Conservation (phyloP, 2,797 vertebrate genomes). For the Phrynocephalus guinanensis region DNA sequence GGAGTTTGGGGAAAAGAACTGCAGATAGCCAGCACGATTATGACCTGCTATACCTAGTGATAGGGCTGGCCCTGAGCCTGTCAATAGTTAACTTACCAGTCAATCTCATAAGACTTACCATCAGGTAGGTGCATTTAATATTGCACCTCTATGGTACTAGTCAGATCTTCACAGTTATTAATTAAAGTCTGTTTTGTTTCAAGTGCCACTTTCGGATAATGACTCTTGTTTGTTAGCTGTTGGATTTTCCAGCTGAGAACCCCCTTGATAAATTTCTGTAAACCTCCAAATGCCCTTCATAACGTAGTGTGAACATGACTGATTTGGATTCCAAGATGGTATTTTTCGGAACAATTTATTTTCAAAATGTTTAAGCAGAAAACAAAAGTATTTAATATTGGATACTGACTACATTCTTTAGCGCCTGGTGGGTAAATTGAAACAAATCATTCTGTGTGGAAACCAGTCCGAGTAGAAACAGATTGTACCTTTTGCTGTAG, state of each 20-base stretch:
- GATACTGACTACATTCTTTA: neutral
- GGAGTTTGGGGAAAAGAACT: neutral
- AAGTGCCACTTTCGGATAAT: neutral
- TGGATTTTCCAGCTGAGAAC: neutral
- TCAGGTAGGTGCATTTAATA: neutral
- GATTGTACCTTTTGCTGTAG: constrained; percentile 25
- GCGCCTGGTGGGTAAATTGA: neutral
- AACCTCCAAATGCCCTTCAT: neutral
- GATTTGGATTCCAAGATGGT: neutral
- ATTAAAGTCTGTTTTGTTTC: neutral
- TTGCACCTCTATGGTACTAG: neutral
- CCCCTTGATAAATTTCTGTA: neutral
- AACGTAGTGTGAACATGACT: neutral
- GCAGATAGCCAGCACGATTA: too few relatives aligned
- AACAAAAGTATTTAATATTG: neutral
- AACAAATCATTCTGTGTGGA: neutral
- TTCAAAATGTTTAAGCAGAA: neutral
- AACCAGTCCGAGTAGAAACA: constrained; percentile 7
- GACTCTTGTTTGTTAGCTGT: neutral
- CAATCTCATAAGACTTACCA: neutral
- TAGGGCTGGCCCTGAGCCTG: neutral
- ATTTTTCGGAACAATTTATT: neutral
- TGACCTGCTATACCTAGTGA: neutral
- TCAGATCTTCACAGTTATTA: neutral
- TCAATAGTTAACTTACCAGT: neutral